Evolutionary conservation across 2,113 vertebrate species (phyloP).

Genomic region (Haplochromis burtoni): DNA sequence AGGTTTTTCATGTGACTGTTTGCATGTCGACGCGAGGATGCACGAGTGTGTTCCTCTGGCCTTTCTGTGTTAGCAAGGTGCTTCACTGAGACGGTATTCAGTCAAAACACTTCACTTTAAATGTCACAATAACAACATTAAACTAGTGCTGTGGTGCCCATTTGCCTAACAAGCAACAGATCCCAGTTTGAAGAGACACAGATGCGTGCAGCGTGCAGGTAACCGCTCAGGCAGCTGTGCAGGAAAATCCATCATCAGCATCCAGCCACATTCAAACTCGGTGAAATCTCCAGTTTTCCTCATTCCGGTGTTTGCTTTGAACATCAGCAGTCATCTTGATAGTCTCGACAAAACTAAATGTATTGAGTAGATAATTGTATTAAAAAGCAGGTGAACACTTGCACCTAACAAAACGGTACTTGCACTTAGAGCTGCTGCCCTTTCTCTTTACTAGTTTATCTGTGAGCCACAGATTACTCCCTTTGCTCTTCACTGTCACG

Average conservation of each 20-base stretch:
- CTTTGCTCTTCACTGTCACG: background rate
- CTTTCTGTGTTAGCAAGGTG: background rate
- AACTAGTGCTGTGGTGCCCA: background rate
- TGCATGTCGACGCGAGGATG: background rate
- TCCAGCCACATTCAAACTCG: background rate
- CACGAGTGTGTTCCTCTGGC: rapidly evolving
- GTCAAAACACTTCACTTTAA: background rate
- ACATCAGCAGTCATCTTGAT: background rate
- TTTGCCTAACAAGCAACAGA: background rate
- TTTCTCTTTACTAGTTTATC: background rate
- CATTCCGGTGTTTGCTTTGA: background rate
- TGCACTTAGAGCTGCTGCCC: background rate
- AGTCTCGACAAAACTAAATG: background rate
- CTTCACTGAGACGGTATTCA: rapidly evolving
- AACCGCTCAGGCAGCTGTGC: background rate
- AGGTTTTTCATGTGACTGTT: rapidly evolving
- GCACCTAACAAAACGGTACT: background rate
- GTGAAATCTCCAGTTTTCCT: background rate
- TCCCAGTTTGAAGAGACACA: background rate
- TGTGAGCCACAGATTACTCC: background rate
- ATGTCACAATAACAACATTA: background rate
- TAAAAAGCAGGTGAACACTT: background rate
- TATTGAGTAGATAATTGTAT: background rate
- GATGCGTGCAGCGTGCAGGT: background rate
- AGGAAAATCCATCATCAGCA: background rate